Percentiles rank a stretch among this genome's conserved stretches.
Conservation (phyloP, 1,140 invertebrate genomes). For the Argopecten irradians region DNA sequence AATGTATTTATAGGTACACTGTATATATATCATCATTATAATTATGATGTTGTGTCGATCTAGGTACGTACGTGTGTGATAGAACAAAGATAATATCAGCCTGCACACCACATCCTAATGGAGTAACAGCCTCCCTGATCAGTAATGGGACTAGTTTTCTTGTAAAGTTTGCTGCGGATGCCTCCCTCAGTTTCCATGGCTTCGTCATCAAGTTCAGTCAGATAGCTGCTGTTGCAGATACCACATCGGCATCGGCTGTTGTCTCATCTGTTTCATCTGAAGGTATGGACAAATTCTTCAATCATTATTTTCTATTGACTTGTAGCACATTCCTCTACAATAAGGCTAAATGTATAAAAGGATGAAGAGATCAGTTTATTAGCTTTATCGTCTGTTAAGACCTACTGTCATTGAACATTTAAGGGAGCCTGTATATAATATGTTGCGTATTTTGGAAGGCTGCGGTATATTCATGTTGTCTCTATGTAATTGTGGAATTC, state of each 20-base stretch:
- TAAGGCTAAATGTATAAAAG: no score
- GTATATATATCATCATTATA: no score
- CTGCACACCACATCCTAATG: conserved; percentile 34
- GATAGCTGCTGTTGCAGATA: neutral
- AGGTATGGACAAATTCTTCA: conserved; percentile 2
- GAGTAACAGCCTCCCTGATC: conserved; percentile 26
- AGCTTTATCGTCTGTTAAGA: no score
- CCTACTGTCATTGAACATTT: no score
- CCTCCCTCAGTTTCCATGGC: conserved; percentile 32
- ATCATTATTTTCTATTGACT: no score
- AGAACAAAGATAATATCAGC: conserved; percentile 28
- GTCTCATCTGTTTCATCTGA: conserved; percentile 26
- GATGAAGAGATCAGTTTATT: no score
- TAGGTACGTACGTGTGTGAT: conserved; percentile 39
- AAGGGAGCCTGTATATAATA: no score
- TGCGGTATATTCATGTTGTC: no score
- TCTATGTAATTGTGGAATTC: no score
- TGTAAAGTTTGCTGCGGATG: conserved; percentile 32
- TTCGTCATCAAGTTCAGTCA: conserved; percentile 35
- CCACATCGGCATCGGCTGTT: neutral
- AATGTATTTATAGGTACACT: no score
- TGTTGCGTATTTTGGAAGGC: no score
- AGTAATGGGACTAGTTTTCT: conserved; percentile 41
- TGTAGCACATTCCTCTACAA: no score
- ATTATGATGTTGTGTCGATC: neutral